These are phyloP conservation scores for Paracanthobrama guichenoti DNA, from an alignment of 2,113 vertebrate genomes.

Conservation along the genomic window DNA sequence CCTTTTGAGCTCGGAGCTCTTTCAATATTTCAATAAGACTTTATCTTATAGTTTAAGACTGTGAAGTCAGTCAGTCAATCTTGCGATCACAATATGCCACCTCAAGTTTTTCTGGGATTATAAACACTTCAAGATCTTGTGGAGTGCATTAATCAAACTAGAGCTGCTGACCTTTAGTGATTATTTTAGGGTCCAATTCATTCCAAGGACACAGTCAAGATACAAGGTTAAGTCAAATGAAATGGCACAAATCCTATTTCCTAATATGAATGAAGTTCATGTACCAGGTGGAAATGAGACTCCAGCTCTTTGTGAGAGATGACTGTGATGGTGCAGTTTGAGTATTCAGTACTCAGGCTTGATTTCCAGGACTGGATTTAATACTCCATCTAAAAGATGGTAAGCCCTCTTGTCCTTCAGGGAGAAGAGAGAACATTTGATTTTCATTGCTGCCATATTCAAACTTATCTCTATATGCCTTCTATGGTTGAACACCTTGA, in stretches of 20 bases:
- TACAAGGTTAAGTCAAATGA: neutral
- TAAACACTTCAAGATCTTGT: neutral
- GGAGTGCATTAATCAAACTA: neutral
- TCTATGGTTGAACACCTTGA: constrained; percentile 14
- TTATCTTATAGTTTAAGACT: constrained; percentile 36
- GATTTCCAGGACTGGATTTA: constrained; percentile 24
- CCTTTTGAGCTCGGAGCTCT: constrained; percentile 9
- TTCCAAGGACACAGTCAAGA: neutral
- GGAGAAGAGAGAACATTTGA: neutral
- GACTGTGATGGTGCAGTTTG: neutral
- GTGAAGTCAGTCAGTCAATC: constrained; percentile 3
- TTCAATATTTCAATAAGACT: constrained; percentile 34
- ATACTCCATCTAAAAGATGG: constrained; percentile 7
- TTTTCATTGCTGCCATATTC: constrained; percentile 6
- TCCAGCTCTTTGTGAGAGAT: constrained; percentile 8
- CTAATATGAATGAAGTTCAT: neutral
- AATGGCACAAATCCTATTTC: neutral
- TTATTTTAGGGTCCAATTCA: neutral
- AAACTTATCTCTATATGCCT: constrained; percentile 1
- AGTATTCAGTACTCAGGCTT: neutral
- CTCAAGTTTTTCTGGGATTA: constrained; percentile 2
- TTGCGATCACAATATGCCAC: neutral
- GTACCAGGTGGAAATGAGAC: constrained; percentile 19
- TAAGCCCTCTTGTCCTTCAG: constrained; percentile 10
- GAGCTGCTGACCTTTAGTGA: neutral